Conservation (phyloP, 2,113 vertebrate genomes). For the Centropristis striata region DNA sequence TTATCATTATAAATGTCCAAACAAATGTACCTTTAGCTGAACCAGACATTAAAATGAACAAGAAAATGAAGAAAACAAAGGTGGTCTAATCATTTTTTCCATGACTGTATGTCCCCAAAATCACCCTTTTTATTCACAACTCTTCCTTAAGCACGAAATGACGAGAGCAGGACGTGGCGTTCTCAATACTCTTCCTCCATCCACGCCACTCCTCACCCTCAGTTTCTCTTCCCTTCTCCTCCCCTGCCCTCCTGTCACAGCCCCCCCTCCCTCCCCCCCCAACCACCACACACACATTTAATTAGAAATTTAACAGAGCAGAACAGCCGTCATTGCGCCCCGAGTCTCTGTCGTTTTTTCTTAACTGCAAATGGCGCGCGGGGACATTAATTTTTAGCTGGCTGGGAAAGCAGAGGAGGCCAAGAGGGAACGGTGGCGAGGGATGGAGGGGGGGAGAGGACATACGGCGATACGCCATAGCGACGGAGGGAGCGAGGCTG, state of each 20-base stretch:
- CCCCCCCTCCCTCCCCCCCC: not conserved
- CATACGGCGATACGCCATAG: conserved; percentile 48
- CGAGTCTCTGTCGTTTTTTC: conserved; percentile 85
- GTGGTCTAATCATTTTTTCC: too few species aligned
- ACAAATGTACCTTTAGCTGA: too few species aligned
- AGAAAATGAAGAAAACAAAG: too few species aligned
- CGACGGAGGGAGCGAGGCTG: conserved; percentile 18
- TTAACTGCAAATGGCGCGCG: conserved; percentile 86
- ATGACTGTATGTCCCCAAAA: not conserved
- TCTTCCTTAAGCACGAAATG: not conserved
- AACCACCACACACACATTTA: conserved; percentile 73
- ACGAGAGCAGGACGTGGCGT: conserved; percentile 14
- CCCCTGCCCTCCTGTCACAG: conserved; percentile 36
- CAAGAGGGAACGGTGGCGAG: conserved; percentile 55
- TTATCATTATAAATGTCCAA: too few species aligned
- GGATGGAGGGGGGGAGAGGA: conserved; percentile 21
- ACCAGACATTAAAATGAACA: too few species aligned
- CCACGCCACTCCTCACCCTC: conserved; percentile 4
- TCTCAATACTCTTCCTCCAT: conserved; percentile 9
- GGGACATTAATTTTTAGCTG: conserved; percentile 88
- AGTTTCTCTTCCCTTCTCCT: not conserved
- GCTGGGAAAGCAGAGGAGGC: conserved; percentile 78
- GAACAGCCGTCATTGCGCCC: conserved; percentile 82
- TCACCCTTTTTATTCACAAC: not conserved
- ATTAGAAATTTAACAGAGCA: conserved; percentile 88